These are phyloP conservation scores for Ammodytes marinus DNA, from an alignment of 2,113 vertebrate species.

Conservation along the genomic window DNA sequence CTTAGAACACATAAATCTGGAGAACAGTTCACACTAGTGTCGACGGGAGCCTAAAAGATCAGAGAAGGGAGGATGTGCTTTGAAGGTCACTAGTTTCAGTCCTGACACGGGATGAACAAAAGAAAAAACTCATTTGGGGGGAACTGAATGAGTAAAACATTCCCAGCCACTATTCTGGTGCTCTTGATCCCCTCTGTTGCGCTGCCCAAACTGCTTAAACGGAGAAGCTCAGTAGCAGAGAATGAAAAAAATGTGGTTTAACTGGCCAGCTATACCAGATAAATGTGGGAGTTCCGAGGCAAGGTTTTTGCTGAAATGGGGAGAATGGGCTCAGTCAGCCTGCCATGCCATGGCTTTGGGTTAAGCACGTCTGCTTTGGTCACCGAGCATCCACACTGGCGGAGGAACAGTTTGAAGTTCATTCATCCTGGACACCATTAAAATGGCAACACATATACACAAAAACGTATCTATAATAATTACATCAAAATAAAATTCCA, in stretches of 20 bases:
- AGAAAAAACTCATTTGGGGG: constrained; percentile 59
- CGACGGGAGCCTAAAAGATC: constrained; percentile 56
- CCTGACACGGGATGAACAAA: constrained; percentile 49
- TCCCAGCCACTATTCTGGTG: constrained; percentile 65
- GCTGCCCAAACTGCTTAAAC: constrained; percentile 64
- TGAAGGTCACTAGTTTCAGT: constrained; percentile 75
- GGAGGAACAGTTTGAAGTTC: constrained; percentile 23
- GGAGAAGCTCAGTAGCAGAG: constrained; percentile 35
- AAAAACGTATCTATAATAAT: neutral
- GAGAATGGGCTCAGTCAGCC: constrained; percentile 54
- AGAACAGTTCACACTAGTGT: constrained; percentile 45
- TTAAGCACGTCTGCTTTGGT: constrained; percentile 52
- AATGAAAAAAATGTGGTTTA: constrained; percentile 40
- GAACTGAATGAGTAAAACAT: constrained; percentile 72
- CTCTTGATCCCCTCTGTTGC: constrained; percentile 74
- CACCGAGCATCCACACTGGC: constrained; percentile 35
- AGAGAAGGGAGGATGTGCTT: constrained; percentile 60
- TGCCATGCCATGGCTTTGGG: constrained; percentile 37
- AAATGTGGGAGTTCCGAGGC: constrained; percentile 47
- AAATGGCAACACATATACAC: neutral
- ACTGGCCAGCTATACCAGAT: constrained; percentile 56
- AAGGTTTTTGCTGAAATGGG: constrained; percentile 47
- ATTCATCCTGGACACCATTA: constrained; percentile 1
- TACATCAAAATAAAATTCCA: neutral
- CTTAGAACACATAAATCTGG: constrained; percentile 52